Percentiles rank a stretch among this genome's conserved stretches.
These are phyloP conservation scores for Etheostoma spectabile DNA, from an alignment of 2,113 vertebrate species.

Conservation along the genomic window DNA sequence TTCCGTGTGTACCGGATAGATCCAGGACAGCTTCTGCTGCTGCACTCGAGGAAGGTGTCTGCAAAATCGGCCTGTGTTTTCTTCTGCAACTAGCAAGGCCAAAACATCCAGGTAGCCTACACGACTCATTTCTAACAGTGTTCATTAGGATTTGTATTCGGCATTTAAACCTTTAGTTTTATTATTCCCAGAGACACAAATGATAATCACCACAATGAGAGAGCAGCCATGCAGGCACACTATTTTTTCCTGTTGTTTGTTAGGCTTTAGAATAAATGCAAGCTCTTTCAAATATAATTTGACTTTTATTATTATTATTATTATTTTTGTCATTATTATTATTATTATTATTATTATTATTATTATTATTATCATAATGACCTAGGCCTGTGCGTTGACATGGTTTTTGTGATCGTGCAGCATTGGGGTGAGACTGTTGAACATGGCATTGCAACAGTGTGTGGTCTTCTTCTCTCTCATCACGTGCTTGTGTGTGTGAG, in stretches of 20 bases:
- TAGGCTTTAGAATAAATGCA: neutral
- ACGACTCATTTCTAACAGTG: neutral
- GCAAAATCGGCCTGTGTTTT: conserved; percentile 10
- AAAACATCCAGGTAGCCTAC: conserved; percentile 15
- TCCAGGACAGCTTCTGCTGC: conserved; percentile 19
- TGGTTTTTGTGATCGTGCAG: neutral
- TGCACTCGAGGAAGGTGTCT: conserved; percentile 37
- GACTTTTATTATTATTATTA: neutral
- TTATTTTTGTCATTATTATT: neutral
- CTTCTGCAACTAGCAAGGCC: neutral
- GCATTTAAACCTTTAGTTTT: neutral
- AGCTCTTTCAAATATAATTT: neutral
- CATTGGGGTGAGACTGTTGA: conserved; percentile 34
- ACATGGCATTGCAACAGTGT: conserved; percentile 75
- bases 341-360: no score
- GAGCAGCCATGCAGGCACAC: neutral
- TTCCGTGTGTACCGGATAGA: conserved; percentile 12
- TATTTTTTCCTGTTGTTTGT: neutral
- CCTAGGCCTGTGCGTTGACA: neutral
- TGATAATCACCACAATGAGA: neutral
- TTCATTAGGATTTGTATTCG: neutral
- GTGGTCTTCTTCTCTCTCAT: conserved; percentile 74
- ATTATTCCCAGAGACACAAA: neutral
- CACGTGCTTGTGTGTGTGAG: conserved; percentile 3
- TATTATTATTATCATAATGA: no score